Evolutionary conservation across 2,888 invertebrate genomes (phyloP).

Genomic region (Camptogramma bilineatum): DNA sequence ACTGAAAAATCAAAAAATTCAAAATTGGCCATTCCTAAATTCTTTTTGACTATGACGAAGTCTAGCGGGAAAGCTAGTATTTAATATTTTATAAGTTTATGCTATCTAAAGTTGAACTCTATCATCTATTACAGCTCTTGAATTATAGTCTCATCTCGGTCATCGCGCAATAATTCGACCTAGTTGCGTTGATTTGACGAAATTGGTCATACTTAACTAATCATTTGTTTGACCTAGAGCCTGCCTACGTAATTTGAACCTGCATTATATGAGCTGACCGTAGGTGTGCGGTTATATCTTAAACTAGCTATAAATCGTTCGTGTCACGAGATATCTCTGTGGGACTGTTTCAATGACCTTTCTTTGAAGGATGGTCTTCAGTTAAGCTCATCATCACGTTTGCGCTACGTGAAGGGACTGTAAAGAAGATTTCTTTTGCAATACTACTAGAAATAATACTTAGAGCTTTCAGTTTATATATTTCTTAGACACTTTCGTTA

Average conservation of each 20-base stretch:
- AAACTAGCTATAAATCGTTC: slow-evolving; percentile 23
- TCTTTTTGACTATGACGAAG: no score
- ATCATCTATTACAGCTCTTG: slow-evolving; percentile 1
- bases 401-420: slow-evolving; percentile 13
- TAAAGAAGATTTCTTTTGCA: slow-evolving; percentile 6
- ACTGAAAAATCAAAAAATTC: no score
- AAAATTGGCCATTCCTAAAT: no score
- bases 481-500: neutral
- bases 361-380: slow-evolving; percentile 8
- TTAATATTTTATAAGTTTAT: slow-evolving; percentile 1
- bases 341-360: slow-evolving; percentile 19
- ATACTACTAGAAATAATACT: slow-evolving; percentile 7
- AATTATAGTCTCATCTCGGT: slow-evolving; percentile 46
- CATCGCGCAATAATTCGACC: slow-evolving; percentile 69
- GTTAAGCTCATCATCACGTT: slow-evolving; percentile 18
- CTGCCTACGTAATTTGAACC: slow-evolving; percentile 39
- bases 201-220: slow-evolving; percentile 70
- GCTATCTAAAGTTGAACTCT: slow-evolving; percentile 1
- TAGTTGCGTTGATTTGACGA: slow-evolving; percentile 76
- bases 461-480: slow-evolving; percentile 11
- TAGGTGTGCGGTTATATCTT: slow-evolving; percentile 29
- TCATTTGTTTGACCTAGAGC: slow-evolving; percentile 45
- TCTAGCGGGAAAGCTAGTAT: no score
- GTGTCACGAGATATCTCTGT: slow-evolving; percentile 21
- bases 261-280: slow-evolving; percentile 20